phyloP scores from a whole-genome alignment of 1,140 invertebrate species.

The Phortica variegata region DNA sequence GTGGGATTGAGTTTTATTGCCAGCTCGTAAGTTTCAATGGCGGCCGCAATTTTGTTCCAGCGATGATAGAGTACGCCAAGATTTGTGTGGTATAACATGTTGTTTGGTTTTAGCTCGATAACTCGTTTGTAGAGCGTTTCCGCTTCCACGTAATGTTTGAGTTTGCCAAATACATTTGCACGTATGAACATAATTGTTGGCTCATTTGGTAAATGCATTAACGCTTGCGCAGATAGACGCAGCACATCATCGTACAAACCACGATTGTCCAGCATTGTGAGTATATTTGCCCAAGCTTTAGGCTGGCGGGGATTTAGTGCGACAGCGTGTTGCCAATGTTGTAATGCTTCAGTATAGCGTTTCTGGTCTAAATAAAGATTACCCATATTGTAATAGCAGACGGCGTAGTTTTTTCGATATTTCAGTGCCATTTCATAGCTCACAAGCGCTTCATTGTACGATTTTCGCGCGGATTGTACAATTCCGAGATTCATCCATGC shows the following conservation, averaged over 20 bases:
- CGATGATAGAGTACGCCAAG: conserved; percentile 89
- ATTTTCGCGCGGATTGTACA: conserved; percentile 74
- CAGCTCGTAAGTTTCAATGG: conserved; percentile 73
- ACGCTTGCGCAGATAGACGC: conserved; percentile 67
- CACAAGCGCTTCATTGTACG: conserved; percentile 70
- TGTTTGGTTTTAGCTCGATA: conserved; percentile 67
- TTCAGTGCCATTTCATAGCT: conserved; percentile 79
- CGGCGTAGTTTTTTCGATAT: conserved; percentile 80
- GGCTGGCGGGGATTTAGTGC: conserved; percentile 73
- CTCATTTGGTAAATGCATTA: conserved; percentile 70
- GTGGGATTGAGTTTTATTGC: conserved; percentile 58
- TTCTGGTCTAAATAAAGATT: conserved; percentile 72
- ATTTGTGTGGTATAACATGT: conserved; percentile 79
- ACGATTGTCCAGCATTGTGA: conserved; percentile 84
- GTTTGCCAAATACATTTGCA: conserved; percentile 86
- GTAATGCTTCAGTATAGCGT: conserved; percentile 61
- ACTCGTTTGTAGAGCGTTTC: conserved; percentile 79
- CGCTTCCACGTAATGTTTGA: conserved; percentile 72
- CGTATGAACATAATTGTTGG: conserved; percentile 81
- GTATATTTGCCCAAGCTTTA: conserved; percentile 88
- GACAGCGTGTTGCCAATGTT: conserved; percentile 80
- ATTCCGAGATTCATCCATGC: conserved; percentile 99
- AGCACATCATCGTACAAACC: conserved; percentile 70
- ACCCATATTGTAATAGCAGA: conserved; percentile 93
- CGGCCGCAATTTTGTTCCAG: conserved; percentile 78